phyloP scores from a whole-genome alignment of 2,797 vertebrate genomes.

The Pangasius macronema region DNA sequence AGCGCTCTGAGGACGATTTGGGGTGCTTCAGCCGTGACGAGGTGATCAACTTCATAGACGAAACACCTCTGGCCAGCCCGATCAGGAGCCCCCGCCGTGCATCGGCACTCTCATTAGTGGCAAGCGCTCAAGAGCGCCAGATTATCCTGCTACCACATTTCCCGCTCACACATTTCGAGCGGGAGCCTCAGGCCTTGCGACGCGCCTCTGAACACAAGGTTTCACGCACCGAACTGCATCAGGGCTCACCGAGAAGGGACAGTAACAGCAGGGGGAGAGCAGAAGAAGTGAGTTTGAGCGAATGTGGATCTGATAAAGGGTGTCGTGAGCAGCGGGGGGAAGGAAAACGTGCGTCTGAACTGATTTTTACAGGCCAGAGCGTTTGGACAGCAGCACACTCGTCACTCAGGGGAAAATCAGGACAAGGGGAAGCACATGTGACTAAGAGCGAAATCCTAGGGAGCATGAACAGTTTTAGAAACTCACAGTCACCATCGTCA shows the following conservation, averaged over 20 bases:
- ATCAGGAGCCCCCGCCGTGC: conserved; percentile 76
- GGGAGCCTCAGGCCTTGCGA: conserved; percentile 81
- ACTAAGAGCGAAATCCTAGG: conserved; percentile 74
- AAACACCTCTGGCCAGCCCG: conserved; percentile 80
- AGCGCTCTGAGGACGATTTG: conserved; percentile 72
- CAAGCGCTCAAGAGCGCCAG: conserved; percentile 72
- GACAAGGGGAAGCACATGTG: conserved; percentile 56
- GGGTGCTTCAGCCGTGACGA: conserved; percentile 84
- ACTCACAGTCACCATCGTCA: conserved; percentile 81
- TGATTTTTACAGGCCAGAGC: conserved; percentile 55
- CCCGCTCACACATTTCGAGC: conserved; percentile 83
- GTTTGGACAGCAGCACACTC: conserved; percentile 48
- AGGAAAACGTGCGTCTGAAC: conserved; percentile 51
- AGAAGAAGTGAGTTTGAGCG: conserved; percentile 56
- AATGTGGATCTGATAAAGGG: conserved; percentile 58
- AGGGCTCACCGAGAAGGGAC: conserved; percentile 27
- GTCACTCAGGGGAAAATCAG: conserved; percentile 65
- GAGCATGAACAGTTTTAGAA: conserved; percentile 88
- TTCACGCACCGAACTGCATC: conserved; percentile 50
- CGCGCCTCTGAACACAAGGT: conserved; percentile 70
- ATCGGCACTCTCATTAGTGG: conserved; percentile 77
- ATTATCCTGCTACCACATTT: conserved; percentile 74
- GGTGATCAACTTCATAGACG: conserved; percentile 82
- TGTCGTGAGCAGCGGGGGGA: conserved; percentile 59
- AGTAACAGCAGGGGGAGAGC: conserved; percentile 32